Percentiles rank a stretch among this genome's conserved stretches.
Evolutionary conservation across 1,140 invertebrate genomes (phyloP).

Genomic region (Doryteuthis pealeii): DNA sequence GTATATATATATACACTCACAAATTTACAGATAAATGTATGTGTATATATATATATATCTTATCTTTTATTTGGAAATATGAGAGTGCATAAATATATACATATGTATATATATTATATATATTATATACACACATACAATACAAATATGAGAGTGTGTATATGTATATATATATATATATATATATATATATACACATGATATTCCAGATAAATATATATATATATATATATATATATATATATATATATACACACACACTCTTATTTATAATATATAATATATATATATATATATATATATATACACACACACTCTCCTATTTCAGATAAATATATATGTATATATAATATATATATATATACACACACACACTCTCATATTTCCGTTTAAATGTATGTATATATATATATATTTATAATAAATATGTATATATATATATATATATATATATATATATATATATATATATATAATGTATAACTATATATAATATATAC

Average conservation of each 20-base stretch:
- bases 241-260: slow-evolving; percentile 9
- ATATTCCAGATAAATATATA: background rate
- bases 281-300: slow-evolving; percentile 11
- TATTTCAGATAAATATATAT: slow-evolving; percentile 14
- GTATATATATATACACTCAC: too few species aligned
- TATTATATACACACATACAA: background rate
- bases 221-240: slow-evolving; percentile 16
- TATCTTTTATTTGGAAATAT: too few species aligned
- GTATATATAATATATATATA: slow-evolving; percentile 14
- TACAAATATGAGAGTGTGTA: slow-evolving; percentile 16
- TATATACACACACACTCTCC: slow-evolving; percentile 11
- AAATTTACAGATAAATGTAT: too few species aligned
- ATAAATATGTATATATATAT: background rate
- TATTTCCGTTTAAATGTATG: background rate
- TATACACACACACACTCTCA: slow-evolving; percentile 12
- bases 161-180: slow-evolving; percentile 24
- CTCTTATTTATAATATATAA: too few species aligned
- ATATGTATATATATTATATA: too few species aligned
- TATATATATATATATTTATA: background rate
- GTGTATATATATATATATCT: too few species aligned
- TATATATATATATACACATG: slow-evolving; percentile 20
- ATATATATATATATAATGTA: background rate
- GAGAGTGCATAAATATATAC: too few species aligned
- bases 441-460: background rate
- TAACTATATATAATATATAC: background rate